These are phyloP conservation scores for Aradophagus sp. DNA, from an alignment of 1,140 invertebrate species.

Conservation along the genomic window DNA sequence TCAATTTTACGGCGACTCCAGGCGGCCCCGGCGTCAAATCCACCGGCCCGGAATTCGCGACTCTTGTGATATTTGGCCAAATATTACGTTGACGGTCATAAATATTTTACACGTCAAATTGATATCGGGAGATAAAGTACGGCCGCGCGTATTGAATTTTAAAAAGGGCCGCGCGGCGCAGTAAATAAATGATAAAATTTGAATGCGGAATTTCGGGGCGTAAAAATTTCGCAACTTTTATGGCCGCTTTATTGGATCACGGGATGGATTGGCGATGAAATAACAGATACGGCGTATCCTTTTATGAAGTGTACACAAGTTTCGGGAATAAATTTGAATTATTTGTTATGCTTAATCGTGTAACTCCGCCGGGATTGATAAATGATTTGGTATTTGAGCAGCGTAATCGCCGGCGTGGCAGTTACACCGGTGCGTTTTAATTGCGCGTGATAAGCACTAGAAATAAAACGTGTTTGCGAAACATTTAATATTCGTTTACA, in stretches of 20 bases:
- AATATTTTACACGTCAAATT: constrained; percentile 46
- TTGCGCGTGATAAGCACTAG: constrained; percentile 18
- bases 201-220: constrained; percentile 17
- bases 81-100: constrained; percentile 36
- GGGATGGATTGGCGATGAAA: constrained; percentile 16
- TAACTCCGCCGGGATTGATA: constrained; percentile 15
- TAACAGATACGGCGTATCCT: constrained; percentile 16
- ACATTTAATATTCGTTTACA: constrained; percentile 21
- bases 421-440: constrained; percentile 22
- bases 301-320: constrained; percentile 27
- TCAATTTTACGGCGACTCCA: constrained; percentile 24
- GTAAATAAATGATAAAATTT: constrained; percentile 47
- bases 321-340: constrained; percentile 37
- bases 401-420: constrained; percentile 1
- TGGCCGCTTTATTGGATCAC: constrained; percentile 24
- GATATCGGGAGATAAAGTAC: constrained; percentile 32
- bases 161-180: constrained; percentile 13
- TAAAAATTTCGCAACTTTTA: constrained; percentile 20
- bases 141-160: constrained; percentile 29
- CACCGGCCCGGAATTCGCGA: constrained; percentile 8
- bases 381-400: constrained; percentile 29
- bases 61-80: constrained; percentile 16
- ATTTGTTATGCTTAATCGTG: constrained; percentile 43
- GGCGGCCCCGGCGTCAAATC: constrained; percentile 5
- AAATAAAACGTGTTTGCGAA: constrained; percentile 20